These are phyloP conservation scores for Eupithecia pulchellata DNA, from an alignment of 2,888 invertebrate genomes.

Conservation along the genomic window DNA sequence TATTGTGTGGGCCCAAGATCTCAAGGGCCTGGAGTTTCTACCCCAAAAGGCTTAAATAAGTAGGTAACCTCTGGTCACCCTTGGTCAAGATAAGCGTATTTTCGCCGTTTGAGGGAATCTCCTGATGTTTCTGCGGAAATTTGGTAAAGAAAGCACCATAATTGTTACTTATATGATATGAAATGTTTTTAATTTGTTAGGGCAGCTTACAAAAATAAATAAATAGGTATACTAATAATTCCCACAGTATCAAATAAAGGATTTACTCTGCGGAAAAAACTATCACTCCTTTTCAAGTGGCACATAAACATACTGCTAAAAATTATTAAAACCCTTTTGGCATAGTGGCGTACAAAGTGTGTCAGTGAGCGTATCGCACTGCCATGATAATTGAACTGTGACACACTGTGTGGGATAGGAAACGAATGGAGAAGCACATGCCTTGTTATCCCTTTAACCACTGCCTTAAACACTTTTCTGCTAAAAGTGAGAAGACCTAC, in stretches of 20 bases:
- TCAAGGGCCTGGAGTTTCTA: too few species aligned
- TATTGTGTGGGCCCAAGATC: too few species aligned
- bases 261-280: not conserved
- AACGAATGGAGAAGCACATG: slow-evolving; percentile 18
- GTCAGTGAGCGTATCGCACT: slow-evolving; percentile 36
- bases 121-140: too few species aligned
- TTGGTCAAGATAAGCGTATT: too few species aligned
- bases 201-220: not conserved
- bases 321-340: not conserved
- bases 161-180: too few species aligned
- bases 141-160: too few species aligned
- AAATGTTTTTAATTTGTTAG: too few species aligned
- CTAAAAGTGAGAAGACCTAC: too few species aligned
- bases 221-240: not conserved
- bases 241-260: not conserved
- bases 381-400: slow-evolving; percentile 47
- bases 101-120: too few species aligned
- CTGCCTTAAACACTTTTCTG: not conserved
- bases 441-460: not conserved
- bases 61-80: too few species aligned
- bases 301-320: not conserved
- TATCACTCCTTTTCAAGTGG: not conserved
- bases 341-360: slow-evolving; percentile 21
- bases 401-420: slow-evolving; percentile 21
- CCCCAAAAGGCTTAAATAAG: too few species aligned